phyloP scores from a whole-genome alignment of 2,797 vertebrate genomes.

The Pseudochaenichthys georgianus region DNA sequence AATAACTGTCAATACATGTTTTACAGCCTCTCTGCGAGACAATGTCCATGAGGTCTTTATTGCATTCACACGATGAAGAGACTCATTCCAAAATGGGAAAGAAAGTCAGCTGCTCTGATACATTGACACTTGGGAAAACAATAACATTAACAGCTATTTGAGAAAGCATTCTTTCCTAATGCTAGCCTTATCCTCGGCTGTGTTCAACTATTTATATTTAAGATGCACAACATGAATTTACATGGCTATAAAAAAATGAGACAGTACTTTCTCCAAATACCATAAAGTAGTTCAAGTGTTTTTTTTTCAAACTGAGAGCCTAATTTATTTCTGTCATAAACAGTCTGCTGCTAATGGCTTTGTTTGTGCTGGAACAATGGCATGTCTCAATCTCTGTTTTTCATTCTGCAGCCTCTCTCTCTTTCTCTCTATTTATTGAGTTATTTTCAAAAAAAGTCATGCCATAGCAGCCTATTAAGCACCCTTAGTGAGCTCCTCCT shows the following conservation, averaged over 20 bases:
- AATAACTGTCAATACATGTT: slow-evolving; percentile 48
- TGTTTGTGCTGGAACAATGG: slow-evolving; percentile 49
- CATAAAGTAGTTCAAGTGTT: slow-evolving; percentile 5
- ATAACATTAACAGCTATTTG: slow-evolving; percentile 8
- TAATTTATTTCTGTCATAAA: slow-evolving; percentile 34
- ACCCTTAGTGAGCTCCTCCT: background rate
- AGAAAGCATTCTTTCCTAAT: background rate
- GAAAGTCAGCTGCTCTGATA: slow-evolving; percentile 12
- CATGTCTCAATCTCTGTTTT: too few relatives aligned
- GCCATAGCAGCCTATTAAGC: background rate
- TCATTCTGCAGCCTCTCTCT: too few relatives aligned
- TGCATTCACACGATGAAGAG: slow-evolving; percentile 26
- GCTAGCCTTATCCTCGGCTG: background rate
- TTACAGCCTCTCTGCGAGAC: slow-evolving; percentile 46
- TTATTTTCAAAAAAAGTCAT: background rate
- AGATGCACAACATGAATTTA: slow-evolving; percentile 1
- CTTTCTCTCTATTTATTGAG: background rate
- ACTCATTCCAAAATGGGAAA: slow-evolving; percentile 25
- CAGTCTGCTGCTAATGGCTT: slow-evolving; percentile 59
- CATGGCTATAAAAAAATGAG: slow-evolving; percentile 23
- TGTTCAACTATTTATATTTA: background rate
- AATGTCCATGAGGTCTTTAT: slow-evolving; percentile 49
- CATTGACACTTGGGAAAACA: slow-evolving; percentile 5
- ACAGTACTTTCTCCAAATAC: background rate
- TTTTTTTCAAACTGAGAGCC: slow-evolving; percentile 4